Evolutionary conservation across 2,113 vertebrate genomes (phyloP).

Genomic region (Steatornis caripensis): DNA sequence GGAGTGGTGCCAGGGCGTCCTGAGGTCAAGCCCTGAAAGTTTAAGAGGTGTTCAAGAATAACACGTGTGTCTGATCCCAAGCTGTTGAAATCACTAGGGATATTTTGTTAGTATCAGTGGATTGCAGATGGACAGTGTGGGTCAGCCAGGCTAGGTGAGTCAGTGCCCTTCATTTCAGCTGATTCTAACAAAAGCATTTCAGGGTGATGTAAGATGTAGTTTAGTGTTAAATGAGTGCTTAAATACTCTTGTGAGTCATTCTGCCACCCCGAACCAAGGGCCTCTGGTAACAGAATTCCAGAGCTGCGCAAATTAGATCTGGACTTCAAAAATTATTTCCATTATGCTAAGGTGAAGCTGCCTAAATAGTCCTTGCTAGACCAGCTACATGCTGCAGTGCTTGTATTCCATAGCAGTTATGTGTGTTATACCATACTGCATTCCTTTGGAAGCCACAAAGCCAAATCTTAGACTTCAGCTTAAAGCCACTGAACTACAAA

Average conservation of each 20-base stretch:
- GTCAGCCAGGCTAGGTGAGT: not conserved
- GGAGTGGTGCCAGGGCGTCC: not conserved
- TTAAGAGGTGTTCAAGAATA: not conserved
- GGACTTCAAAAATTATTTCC: not conserved
- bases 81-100: not conserved
- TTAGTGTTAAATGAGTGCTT: not conserved
- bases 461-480: not conserved
- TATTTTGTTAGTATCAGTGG: not conserved
- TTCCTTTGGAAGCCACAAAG: not conserved
- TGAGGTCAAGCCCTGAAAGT: not conserved
- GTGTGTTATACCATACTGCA: not conserved
- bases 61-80: not conserved
- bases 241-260: not conserved
- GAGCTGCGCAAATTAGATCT: not conserved
- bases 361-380: not conserved
- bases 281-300: not conserved
- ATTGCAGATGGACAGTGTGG: not conserved
- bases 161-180: not conserved
- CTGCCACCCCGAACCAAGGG: not conserved
- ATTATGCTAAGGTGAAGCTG: not conserved
- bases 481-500: not conserved
- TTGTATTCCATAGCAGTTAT: not conserved
- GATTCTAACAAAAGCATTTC: not conserved
- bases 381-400: not conserved
- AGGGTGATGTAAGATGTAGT: not conserved